Conservation (phyloP, 2,797 vertebrate genomes). For the Scleropages formosus region DNA sequence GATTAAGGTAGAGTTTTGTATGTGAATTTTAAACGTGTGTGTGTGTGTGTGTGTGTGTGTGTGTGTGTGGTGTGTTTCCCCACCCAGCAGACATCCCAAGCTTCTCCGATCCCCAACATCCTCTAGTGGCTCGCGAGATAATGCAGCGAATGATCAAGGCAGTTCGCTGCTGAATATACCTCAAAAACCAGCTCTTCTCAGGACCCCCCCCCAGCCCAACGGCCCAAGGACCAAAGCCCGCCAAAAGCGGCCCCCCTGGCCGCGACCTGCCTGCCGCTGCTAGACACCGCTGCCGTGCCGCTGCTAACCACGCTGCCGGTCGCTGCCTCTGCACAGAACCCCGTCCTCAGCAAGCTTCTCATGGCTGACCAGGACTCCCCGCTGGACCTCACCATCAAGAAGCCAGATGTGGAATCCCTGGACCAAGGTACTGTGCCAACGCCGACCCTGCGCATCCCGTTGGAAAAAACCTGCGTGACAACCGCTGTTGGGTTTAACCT, state of each 20-base stretch:
- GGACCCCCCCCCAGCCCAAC: constrained; percentile 96
- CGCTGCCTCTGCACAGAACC: constrained; percentile 90
- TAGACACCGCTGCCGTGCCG: neutral
- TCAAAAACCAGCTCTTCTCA: constrained; percentile 98
- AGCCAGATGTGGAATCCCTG: constrained; percentile 80
- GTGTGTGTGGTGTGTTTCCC: constrained; percentile 38
- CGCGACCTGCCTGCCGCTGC: constrained; percentile 64
- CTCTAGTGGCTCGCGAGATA: constrained; percentile 98
- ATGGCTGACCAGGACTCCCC: constrained; percentile 97
- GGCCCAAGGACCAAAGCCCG: constrained; percentile 99
- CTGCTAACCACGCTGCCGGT: too few relatives aligned
- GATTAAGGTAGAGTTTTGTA: too few relatives aligned
- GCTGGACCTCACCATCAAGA: constrained; percentile 95
- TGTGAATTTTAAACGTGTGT: too few relatives aligned
- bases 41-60: neutral
- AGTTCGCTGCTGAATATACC: constrained; percentile 99
- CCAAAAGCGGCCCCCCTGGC: constrained; percentile 86
- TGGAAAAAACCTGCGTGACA: too few relatives aligned
- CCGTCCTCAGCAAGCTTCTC: constrained; percentile 97
- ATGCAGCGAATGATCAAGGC: constrained; percentile 99
- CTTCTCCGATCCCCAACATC: constrained; percentile 94
- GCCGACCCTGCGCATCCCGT: too few relatives aligned
- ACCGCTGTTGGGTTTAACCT: too few relatives aligned
- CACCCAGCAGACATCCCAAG: constrained; percentile 84
- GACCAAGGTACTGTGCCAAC: constrained; percentile 79